Percentiles rank a stretch among this genome's conserved stretches.
Conservation (phyloP, 2,888 invertebrate genomes). For the Pseudoips prasinana region DNA sequence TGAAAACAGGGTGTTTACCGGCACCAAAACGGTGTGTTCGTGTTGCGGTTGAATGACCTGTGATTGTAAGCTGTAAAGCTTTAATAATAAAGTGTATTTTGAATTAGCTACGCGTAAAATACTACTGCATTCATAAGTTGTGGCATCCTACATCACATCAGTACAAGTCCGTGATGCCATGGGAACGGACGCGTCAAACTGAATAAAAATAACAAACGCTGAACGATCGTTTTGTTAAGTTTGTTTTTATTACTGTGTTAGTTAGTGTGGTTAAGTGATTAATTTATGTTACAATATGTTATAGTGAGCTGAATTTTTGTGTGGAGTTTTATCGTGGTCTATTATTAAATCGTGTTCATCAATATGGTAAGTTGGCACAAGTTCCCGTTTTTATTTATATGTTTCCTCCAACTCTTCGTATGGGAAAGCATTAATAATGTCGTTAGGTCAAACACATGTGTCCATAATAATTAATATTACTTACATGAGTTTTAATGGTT, state of each 20-base stretch:
- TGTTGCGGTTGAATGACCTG: slow-evolving; percentile 12
- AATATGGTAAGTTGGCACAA: slow-evolving; percentile 40
- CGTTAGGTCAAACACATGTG: no score
- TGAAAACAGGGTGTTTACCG: slow-evolving; percentile 23
- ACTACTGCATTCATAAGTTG: slow-evolving; percentile 33
- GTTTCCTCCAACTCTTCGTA: slow-evolving; percentile 10
- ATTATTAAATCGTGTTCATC: slow-evolving; percentile 6
- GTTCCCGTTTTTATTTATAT: slow-evolving; percentile 22
- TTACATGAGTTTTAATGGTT: no score
- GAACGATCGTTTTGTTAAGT: slow-evolving; percentile 6
- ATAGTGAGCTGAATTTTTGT: slow-evolving; percentile 8
- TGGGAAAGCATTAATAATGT: slow-evolving; percentile 1
- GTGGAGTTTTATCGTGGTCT: slow-evolving; percentile 9
- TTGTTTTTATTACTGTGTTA: slow-evolving; percentile 12
- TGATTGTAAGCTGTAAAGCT: slow-evolving; percentile 15
- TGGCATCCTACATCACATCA: slow-evolving; percentile 22
- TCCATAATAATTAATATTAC: no score
- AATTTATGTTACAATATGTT: slow-evolving; percentile 3
- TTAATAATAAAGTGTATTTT: slow-evolving; percentile 11
- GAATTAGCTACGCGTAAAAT: slow-evolving; percentile 6
- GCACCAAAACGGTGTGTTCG: no score
- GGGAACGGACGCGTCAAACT: slow-evolving; percentile 26
- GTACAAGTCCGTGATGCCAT: slow-evolving; percentile 26
- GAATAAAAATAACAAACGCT: slow-evolving; percentile 15
- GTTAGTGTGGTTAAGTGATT: slow-evolving; percentile 9